Conservation (phyloP, 2,888 invertebrate genomes). For the Tanaodytes sp. region DNA sequence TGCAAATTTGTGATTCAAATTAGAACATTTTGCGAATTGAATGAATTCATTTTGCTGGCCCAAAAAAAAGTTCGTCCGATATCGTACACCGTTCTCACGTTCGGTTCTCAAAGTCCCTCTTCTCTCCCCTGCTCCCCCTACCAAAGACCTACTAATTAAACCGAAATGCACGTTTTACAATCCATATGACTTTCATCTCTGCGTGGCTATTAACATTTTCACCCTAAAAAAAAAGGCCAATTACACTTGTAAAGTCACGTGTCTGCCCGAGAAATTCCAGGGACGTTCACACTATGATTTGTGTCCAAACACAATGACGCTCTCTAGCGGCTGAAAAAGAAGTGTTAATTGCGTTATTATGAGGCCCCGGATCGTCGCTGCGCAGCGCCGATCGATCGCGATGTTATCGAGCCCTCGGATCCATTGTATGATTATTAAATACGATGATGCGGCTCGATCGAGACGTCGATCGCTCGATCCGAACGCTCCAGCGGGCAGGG, state of each 20-base stretch:
- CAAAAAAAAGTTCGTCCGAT: no score
- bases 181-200: slow-evolving; percentile 42
- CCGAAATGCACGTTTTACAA: slow-evolving; percentile 13
- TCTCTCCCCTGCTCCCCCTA: no score
- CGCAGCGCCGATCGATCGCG: slow-evolving; percentile 57
- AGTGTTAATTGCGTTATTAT: slow-evolving; percentile 72
- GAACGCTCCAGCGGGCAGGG: slow-evolving; percentile 32
- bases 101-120: no score
- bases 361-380: slow-evolving; percentile 52
- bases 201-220: slow-evolving; percentile 45
- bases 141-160: slow-evolving; percentile 1
- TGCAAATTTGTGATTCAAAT: no score
- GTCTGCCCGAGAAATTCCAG: slow-evolving; percentile 49
- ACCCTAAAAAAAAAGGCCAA: slow-evolving; percentile 40
- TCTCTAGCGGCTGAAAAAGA: slow-evolving; percentile 62
- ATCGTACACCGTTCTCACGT: no score
- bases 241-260: slow-evolving; percentile 41
- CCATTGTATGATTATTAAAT: slow-evolving; percentile 72
- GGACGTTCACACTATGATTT: slow-evolving; percentile 54
- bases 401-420: slow-evolving; percentile 61
- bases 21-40: no score
- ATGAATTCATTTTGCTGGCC: no score
- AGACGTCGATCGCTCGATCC: slow-evolving; percentile 58
- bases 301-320: slow-evolving; percentile 58
- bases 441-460: slow-evolving; percentile 71